phyloP scores from a whole-genome alignment of 2,113 vertebrate species.

The Hirundichthys speculiger region DNA sequence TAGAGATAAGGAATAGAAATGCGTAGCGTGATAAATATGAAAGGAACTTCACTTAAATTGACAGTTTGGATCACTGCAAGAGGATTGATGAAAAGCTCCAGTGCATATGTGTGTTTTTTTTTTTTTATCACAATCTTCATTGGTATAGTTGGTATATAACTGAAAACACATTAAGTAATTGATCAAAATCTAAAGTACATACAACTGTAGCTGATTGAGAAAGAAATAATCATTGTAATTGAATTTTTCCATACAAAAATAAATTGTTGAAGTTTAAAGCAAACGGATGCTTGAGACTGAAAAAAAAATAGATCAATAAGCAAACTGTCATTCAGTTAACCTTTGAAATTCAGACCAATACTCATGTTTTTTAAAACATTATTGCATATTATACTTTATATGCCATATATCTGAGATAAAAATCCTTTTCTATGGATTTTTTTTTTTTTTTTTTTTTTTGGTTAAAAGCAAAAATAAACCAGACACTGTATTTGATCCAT shows the following conservation, averaged over 20 bases:
- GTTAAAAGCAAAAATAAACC: not conserved
- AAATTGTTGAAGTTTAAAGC: not conserved
- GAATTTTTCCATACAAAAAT: not conserved
- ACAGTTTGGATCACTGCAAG: constrained; percentile 16
- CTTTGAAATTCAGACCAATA: not conserved
- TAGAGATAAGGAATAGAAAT: constrained; percentile 33
- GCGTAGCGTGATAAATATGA: constrained; percentile 31
- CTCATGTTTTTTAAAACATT: not conserved
- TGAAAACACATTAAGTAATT: not conserved
- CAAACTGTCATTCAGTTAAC: not conserved
- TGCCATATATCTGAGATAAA: not conserved
- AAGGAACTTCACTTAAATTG: constrained; percentile 16
- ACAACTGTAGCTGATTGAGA: too few relatives aligned
- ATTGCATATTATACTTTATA: not conserved
- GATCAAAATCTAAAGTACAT: too few relatives aligned
- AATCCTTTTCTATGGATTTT: not conserved
- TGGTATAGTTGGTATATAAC: not conserved
- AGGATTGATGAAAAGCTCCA: constrained; percentile 24
- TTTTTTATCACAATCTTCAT: not conserved
- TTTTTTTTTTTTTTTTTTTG: too few relatives aligned
- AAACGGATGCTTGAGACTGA: not conserved
- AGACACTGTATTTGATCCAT: constrained; percentile 15
- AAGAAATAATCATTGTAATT: too few relatives aligned
- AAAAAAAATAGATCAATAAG: too few relatives aligned
- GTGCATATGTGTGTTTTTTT: constrained; percentile 8